These are phyloP conservation scores for Drosophila maculinotata DNA, from an alignment of 2,888 invertebrate genomes.

Conservation along the genomic window DNA sequence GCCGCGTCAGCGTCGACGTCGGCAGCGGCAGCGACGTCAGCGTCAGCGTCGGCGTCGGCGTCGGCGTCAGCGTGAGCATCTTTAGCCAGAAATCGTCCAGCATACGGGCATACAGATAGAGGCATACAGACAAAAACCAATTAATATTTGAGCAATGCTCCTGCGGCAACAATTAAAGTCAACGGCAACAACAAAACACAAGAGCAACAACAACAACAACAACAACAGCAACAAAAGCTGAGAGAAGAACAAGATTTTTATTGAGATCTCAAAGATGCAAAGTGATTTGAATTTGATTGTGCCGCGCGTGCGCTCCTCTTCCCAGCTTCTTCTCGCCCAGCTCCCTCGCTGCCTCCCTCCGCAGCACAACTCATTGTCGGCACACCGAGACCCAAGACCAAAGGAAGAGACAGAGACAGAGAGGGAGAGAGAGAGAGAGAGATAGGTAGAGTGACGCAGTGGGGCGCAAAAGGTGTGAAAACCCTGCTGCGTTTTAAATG, in stretches of 20 bases:
- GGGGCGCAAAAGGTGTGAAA: constrained; percentile 84
- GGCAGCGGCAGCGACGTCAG: constrained; percentile 6
- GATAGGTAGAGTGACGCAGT: constrained; percentile 60
- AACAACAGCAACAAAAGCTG: constrained; percentile 10
- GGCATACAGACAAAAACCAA: constrained; percentile 74
- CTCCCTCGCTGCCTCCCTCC: constrained; percentile 1
- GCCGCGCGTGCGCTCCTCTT: constrained; percentile 67
- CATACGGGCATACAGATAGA: not conserved
- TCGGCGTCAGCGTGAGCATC: constrained; percentile 35
- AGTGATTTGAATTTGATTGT: constrained; percentile 82
- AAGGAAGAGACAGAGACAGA: not conserved
- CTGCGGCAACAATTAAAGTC: constrained; percentile 83
- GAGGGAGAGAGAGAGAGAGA: not conserved
- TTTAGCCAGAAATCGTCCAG: constrained; percentile 71
- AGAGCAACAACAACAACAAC: constrained; percentile 34
- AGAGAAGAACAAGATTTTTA: constrained; percentile 70
- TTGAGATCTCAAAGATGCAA: constrained; percentile 84
- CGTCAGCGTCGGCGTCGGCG: constrained; percentile 2
- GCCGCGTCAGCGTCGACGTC: constrained; percentile 27
- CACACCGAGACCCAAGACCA: constrained; percentile 11
- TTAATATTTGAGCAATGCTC: constrained; percentile 84
- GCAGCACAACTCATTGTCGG: constrained; percentile 33
- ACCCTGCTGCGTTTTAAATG: constrained; percentile 84
- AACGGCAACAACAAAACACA: constrained; percentile 57
- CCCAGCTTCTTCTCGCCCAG: constrained; percentile 1